Base-by-base conservation (phyloP, 2,888 invertebrate genomes). In the Drosophila prostipennis region DNA sequence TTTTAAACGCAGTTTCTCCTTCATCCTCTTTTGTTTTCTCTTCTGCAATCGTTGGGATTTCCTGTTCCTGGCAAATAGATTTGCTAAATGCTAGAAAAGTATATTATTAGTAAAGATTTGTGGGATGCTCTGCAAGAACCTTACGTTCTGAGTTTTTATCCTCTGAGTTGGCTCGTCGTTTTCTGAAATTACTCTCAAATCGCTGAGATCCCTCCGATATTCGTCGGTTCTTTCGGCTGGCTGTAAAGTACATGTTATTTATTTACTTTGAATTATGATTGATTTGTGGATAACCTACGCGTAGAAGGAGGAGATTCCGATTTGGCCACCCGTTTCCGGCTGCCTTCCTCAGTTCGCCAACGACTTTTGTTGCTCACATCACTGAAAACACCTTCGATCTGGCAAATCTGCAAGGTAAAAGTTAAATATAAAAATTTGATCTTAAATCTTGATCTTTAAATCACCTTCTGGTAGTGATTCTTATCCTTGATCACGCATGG, bases 401-500 rank as follows among this genome's bases (percentile, higher is more conserved):
- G 64, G 10, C 13, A 42, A 36, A 73, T 23, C 70, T 71, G 23
- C 4, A 14, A 7, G 3, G 26, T 5, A 8, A 29, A 23, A 14
- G 1, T 0, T 2, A 0, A 2, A 11, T 19, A 19, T 7, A 11
- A n/a, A 3, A 23, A 16, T 2, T 29, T 8, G 6, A 16, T 3
- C 16, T 34, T 5, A 1, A 10, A 46, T 2, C 2, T 10, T 14
- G 1, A 2, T 4, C 1, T 10, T n/a, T 3, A 26, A 2, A 8
- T n/a, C 23, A 72, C 70, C 64, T 72, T 72, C n/a, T 13, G 43
- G 29, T 73, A 46, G n/a, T 73, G 74, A 48, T 73, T 23, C 36
- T 51, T 13, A 23, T 71, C 71, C 29, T 52, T 55, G 2, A 71
- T 37, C 19, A 71, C 74, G 11, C 29, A 46, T 4, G 71, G 71